phyloP scores from a whole-genome alignment of 2,888 invertebrate species.

The Pandemis heparana region DNA sequence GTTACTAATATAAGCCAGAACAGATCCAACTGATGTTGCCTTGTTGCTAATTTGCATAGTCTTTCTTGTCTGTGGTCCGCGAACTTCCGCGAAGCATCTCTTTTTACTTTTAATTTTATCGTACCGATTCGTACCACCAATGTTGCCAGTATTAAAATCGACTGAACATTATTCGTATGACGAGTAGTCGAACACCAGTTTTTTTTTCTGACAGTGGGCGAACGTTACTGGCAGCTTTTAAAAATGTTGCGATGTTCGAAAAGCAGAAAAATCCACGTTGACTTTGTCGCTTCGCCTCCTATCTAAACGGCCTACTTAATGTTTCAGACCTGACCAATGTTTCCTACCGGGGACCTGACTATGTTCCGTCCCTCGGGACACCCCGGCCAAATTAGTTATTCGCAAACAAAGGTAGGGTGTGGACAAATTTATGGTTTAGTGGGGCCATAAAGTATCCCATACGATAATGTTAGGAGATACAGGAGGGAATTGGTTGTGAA shows the following conservation, averaged over 20 bases:
- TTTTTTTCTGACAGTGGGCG: no score
- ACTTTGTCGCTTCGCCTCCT: background rate
- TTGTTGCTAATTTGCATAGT: no score
- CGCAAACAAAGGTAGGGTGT: conserved; percentile 43
- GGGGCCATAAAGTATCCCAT: conserved; percentile 40
- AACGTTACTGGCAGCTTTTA: no score
- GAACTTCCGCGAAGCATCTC: no score
- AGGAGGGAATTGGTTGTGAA: conserved; percentile 21
- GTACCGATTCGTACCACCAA: no score
- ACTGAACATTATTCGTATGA: no score
- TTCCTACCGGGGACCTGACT: conserved; percentile 13
- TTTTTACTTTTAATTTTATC: no score
- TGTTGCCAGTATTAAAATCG: no score
- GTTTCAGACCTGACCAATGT: conserved; percentile 27
- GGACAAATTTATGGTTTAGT: conserved; percentile 44
- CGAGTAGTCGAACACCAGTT: no score
- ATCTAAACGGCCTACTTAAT: conserved; percentile 32
- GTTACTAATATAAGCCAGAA: no score
- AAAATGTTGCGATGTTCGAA: background rate
- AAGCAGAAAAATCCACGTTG: background rate
- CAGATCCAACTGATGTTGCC: no score
- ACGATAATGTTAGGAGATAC: conserved; percentile 36
- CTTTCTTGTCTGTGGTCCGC: no score
- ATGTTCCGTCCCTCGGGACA: conserved; percentile 22
- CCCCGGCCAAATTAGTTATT: conserved; percentile 42